A percentile compares a stretch with the other conserved stretches of the same genome.
phyloP scores from a whole-genome alignment of 2,113 vertebrate genomes.

The Dipodomys spectabilis region DNA sequence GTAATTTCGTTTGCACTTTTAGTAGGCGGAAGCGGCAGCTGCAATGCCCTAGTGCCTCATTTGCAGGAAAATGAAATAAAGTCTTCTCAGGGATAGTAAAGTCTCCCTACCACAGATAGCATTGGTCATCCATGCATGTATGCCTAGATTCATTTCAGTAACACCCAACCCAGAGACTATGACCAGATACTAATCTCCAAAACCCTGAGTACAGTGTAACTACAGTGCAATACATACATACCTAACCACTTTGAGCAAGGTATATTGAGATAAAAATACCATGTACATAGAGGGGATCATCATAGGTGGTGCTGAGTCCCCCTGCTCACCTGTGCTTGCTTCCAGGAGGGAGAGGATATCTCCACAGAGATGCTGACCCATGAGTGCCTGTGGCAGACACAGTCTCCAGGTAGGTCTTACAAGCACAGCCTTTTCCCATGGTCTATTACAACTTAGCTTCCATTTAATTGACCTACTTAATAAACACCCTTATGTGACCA shows the following conservation, averaged over 20 bases:
- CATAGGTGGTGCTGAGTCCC: rapidly evolving
- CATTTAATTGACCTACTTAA: no score
- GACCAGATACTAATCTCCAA: neutral
- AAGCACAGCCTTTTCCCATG: neutral
- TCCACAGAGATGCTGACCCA: no score
- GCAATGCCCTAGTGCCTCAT: no score
- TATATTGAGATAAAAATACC: neutral
- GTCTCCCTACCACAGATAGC: neutral
- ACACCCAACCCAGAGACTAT: neutral
- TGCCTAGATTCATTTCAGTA: neutral
- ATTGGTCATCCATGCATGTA: neutral
- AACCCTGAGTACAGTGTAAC: neutral
- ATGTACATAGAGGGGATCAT: rapidly evolving
- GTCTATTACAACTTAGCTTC: no score
- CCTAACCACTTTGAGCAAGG: rapidly evolving
- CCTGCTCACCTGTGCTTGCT: rapidly evolving
- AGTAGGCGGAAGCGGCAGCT: rapidly evolving
- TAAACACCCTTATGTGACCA: no score
- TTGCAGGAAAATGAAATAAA: neutral
- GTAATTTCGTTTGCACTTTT: neutral
- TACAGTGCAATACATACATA: neutral
- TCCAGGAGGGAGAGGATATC: neutral
- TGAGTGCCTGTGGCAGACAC: rapidly evolving
- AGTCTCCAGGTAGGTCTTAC: no score
- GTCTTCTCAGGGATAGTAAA: rapidly evolving